Conservation (phyloP, 2,888 invertebrate species). For the Orthosia incerta region DNA sequence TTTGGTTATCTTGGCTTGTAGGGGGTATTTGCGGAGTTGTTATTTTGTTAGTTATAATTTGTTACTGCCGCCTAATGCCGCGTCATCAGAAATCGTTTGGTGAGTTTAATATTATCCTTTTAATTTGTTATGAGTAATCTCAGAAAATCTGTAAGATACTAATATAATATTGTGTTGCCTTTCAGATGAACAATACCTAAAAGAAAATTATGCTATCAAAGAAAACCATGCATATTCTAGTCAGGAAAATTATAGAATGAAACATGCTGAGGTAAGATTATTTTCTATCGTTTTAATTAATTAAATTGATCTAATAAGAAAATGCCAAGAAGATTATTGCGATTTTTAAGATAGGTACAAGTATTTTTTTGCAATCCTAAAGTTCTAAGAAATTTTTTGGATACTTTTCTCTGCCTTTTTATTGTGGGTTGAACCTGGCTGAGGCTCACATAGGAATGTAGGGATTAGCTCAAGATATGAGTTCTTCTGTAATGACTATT, state of each 20-base stretch:
- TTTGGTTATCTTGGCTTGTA: slow-evolving; percentile 90
- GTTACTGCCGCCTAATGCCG: slow-evolving; percentile 93
- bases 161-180: slow-evolving; percentile 42
- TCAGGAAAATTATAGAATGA: slow-evolving; percentile 84
- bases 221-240: slow-evolving; percentile 85
- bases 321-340: no score
- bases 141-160: background rate
- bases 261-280: slow-evolving; percentile 82
- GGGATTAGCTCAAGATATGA: no score
- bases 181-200: slow-evolving; percentile 87
- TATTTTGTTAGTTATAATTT: slow-evolving; percentile 92
- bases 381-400: no score
- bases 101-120: slow-evolving; percentile 76
- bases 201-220: slow-evolving; percentile 85
- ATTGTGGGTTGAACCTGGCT: no score
- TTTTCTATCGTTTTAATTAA: background rate
- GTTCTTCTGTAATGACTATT: no score
- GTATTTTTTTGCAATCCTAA: background rate
- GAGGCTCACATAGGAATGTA: no score
- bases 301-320: no score
- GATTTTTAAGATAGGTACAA: background rate
- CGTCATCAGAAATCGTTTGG: slow-evolving; percentile 93
- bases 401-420: no score
- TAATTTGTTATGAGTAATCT: background rate
- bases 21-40: slow-evolving; percentile 92